A percentile compares a stretch with the other conserved stretches of the same genome.
phyloP scores from a whole-genome alignment of 1,140 invertebrate species.

The Xylocopa sonorina region DNA sequence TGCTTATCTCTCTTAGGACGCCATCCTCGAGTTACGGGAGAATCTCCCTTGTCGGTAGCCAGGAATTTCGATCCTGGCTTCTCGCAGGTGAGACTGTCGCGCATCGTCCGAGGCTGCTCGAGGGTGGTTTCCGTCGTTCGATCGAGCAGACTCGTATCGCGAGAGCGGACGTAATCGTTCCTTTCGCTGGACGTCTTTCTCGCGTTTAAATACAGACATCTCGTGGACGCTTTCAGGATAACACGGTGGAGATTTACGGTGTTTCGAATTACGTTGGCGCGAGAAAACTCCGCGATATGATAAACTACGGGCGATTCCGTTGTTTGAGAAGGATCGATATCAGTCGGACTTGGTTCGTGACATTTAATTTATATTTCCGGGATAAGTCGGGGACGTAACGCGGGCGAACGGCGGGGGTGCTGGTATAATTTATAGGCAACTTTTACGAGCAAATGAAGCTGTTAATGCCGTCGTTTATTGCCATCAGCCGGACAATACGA shows the following conservation, averaged over 20 bases:
- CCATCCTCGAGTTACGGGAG: background rate
- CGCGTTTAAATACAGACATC: too few relatives aligned
- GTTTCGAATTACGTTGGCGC: too few relatives aligned
- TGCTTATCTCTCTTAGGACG: background rate
- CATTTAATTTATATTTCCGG: background rate
- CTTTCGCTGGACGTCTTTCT: too few relatives aligned
- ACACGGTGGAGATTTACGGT: too few relatives aligned
- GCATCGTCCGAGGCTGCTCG: too few relatives aligned
- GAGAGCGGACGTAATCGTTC: too few relatives aligned
- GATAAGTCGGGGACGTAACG: background rate
- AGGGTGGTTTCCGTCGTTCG: too few relatives aligned
- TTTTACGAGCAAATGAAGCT: slow-evolving; percentile 15
- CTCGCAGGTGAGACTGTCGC: too few relatives aligned
- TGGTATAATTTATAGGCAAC: slow-evolving; percentile 1
- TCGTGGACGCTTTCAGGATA: too few relatives aligned
- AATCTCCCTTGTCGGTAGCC: too few relatives aligned
- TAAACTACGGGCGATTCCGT: background rate
- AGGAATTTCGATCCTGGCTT: background rate
- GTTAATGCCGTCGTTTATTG: slow-evolving; percentile 8
- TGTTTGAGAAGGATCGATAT: background rate
- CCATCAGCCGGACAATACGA: background rate
- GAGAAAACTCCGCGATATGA: too few relatives aligned
- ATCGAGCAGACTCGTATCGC: too few relatives aligned
- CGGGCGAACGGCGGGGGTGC: background rate
- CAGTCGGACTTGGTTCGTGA: background rate